Conservation (phyloP, 2,888 invertebrate species). For the Rhagium mordax region DNA sequence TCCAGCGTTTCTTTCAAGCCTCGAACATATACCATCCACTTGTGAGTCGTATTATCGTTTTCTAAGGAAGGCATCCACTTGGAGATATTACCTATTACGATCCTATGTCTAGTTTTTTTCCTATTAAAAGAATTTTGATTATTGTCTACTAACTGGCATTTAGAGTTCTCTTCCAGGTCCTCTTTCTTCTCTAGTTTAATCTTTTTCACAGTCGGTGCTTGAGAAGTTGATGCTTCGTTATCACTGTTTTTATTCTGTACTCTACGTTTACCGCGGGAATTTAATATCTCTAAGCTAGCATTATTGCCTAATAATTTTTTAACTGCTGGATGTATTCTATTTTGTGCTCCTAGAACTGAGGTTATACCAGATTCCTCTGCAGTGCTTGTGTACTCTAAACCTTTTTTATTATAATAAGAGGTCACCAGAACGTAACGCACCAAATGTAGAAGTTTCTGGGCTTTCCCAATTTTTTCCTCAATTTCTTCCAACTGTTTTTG, state of each 20-base stretch:
- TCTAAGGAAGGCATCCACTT: conserved; percentile 82
- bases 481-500: conserved; percentile 82
- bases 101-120: conserved; percentile 63
- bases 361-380: conserved; percentile 61
- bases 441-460: conserved; percentile 74
- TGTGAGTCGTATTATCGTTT: conserved; percentile 84
- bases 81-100: conserved; percentile 83
- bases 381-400: conserved; percentile 68
- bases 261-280: conserved; percentile 45
- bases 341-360: conserved; percentile 63
- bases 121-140: conserved; percentile 50
- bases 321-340: conserved; percentile 82
- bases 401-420: conserved; percentile 75
- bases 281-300: conserved; percentile 49
- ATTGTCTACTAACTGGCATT: conserved; percentile 25
- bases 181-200: conserved; percentile 44
- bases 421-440: conserved; percentile 75
- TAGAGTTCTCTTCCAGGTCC: conserved; percentile 5
- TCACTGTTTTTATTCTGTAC: conserved; percentile 35
- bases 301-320: conserved; percentile 80
- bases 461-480: conserved; percentile 76
- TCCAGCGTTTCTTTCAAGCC: conserved; percentile 76
- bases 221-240: conserved; percentile 37
- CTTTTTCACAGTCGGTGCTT: conserved; percentile 42
- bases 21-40: conserved; percentile 92